phyloP scores from a whole-genome alignment of 2,888 invertebrate species.

The Lasioglossum zephyrum region DNA sequence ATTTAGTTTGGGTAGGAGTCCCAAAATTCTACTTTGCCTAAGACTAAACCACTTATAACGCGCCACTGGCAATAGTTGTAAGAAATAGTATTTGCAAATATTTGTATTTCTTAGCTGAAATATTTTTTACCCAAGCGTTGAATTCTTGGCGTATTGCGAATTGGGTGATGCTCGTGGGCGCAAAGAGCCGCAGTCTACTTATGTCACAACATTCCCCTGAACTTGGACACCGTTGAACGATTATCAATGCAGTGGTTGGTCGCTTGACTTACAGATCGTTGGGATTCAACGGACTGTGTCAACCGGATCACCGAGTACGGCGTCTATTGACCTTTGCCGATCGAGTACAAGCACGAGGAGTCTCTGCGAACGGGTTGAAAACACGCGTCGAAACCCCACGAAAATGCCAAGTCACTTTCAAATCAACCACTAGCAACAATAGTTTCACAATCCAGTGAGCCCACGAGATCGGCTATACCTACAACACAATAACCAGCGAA shows the following conservation, averaged over 20 bases:
- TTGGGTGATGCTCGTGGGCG: not conserved
- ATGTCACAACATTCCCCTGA: constrained; percentile 8
- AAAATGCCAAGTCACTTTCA: not conserved
- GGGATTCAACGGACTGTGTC: constrained; percentile 70
- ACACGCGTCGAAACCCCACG: not conserved
- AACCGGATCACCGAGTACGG: constrained; percentile 72
- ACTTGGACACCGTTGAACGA: not conserved
- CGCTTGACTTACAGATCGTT: constrained; percentile 75
- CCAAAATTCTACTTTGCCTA: no score
- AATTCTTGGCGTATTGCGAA: not conserved
- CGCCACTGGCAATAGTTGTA: no score
- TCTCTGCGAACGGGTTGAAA: not conserved
- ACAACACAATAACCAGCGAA: not conserved
- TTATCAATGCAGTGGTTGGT: constrained; percentile 38
- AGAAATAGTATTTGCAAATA: no score
- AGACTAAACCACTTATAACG: no score
- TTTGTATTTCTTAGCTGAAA: no score
- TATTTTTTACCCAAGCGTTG: no score
- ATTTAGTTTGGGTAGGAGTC: no score
- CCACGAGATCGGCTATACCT: not conserved
- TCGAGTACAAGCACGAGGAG: constrained; percentile 28
- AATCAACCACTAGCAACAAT: not conserved
- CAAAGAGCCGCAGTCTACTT: not conserved
- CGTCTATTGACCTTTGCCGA: constrained; percentile 70
- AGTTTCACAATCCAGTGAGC: not conserved